Conservation (phyloP, 2,113 vertebrate genomes). For the Australoheros scitulus region DNA sequence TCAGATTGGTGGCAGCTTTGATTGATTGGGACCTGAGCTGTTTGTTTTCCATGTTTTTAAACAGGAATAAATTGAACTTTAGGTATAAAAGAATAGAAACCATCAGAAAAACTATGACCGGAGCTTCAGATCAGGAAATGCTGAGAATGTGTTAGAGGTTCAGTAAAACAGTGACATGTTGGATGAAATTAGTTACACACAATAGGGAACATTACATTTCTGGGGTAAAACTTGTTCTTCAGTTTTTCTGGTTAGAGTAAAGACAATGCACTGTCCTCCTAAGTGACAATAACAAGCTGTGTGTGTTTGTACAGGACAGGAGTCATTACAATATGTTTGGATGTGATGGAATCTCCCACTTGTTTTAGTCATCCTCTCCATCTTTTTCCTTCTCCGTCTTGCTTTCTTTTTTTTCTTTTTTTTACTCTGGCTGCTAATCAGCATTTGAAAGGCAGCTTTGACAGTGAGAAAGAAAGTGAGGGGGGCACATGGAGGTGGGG, state of each 20-base stretch:
- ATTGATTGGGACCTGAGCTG: background rate
- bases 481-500: conserved; percentile 68
- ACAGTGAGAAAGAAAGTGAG: conserved; percentile 85
- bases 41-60: background rate
- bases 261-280: background rate
- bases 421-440: conserved; percentile 79
- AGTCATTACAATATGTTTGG: conserved; percentile 70
- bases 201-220: background rate
- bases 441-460: conserved; percentile 87
- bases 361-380: conserved; percentile 71
- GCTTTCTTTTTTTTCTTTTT: conserved; percentile 53
- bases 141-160: background rate
- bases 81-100: background rate
- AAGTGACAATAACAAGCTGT: conserved; percentile 43
- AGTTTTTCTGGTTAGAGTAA: background rate
- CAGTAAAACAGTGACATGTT: background rate
- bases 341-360: conserved; percentile 84
- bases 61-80: background rate
- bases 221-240: background rate
- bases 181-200: background rate
- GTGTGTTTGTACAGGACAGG: conserved; percentile 46
- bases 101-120: background rate
- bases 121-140: background rate
- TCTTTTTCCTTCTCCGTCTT: conserved; percentile 29
- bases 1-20: background rate